These are phyloP conservation scores for Spodoptera exigua DNA, from an alignment of 2,888 invertebrate species.

Conservation along the genomic window DNA sequence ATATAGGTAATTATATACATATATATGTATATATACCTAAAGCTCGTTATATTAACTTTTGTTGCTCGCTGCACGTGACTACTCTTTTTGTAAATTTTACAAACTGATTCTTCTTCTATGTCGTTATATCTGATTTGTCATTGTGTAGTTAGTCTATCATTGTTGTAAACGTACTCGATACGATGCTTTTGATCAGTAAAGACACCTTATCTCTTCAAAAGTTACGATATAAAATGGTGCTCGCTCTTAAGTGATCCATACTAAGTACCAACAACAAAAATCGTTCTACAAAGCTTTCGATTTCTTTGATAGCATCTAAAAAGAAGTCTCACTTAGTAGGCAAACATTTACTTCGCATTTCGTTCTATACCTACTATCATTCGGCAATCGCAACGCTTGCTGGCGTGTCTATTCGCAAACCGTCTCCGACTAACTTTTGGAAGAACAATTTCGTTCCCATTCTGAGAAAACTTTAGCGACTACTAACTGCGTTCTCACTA, in stretches of 20 bases:
- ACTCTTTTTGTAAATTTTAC: too few species aligned
- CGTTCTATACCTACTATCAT: slow-evolving; percentile 33
- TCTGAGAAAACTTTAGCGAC: slow-evolving; percentile 61
- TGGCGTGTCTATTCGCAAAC: slow-evolving; percentile 37
- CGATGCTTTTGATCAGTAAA: too few species aligned
- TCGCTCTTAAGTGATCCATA: neutral
- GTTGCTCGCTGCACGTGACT: neutral
- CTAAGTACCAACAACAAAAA: slow-evolving; percentile 24
- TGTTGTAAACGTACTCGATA: too few species aligned
- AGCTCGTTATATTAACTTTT: too few species aligned
- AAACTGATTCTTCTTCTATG: too few species aligned
- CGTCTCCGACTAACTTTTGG: slow-evolving; percentile 49
- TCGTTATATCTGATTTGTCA: too few species aligned
- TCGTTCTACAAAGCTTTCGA: slow-evolving; percentile 28
- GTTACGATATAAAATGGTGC: neutral
- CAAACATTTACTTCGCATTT: slow-evolving; percentile 32
- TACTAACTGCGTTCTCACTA: slow-evolving; percentile 64
- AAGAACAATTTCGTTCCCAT: slow-evolving; percentile 65
- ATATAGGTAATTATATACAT: too few species aligned
- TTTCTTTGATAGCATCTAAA: slow-evolving; percentile 31
- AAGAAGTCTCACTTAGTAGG: slow-evolving; percentile 42
- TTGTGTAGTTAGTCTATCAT: too few species aligned
- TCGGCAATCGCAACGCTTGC: slow-evolving; percentile 38
- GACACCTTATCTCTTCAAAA: neutral
- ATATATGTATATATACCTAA: too few species aligned